Conservation (phyloP, 2,888 invertebrate genomes). For the Troilus luridus region DNA sequence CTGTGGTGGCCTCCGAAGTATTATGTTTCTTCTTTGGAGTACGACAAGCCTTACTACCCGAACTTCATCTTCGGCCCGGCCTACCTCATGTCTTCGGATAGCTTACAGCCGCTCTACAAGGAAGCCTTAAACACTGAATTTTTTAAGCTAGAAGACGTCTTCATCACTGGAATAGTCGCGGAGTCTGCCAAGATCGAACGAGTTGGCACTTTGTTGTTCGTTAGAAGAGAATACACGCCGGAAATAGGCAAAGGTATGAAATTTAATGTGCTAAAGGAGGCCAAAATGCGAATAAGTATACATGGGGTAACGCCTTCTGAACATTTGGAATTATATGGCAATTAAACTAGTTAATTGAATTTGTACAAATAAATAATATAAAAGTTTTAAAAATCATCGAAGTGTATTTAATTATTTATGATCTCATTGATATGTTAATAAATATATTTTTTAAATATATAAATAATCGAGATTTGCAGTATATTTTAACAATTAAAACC, state of each 20-base stretch:
- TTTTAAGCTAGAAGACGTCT: slow-evolving; percentile 12
- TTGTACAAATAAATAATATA: background rate
- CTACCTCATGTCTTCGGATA: background rate
- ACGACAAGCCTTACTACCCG: background rate
- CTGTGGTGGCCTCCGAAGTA: background rate
- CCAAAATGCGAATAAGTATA: background rate
- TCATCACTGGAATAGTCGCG: slow-evolving; percentile 1
- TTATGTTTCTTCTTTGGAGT: background rate
- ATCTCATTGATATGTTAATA: no score
- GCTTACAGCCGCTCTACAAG: background rate
- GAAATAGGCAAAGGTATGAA: background rate
- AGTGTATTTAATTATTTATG: no score
- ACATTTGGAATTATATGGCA: background rate
- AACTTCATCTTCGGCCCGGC: background rate
- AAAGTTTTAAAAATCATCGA: background rate
- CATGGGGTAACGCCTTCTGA: background rate
- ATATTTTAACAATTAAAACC: no score
- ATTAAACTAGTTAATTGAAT: background rate
- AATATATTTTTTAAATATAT: no score
- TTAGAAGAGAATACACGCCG: background rate
- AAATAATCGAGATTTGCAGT: no score
- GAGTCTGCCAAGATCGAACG: background rate
- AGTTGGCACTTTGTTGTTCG: background rate
- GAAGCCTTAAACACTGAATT: background rate
- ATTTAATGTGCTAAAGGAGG: background rate